Base-by-base conservation (phyloP, 2,888 invertebrate species). In the Drosophila picticornis region DNA sequence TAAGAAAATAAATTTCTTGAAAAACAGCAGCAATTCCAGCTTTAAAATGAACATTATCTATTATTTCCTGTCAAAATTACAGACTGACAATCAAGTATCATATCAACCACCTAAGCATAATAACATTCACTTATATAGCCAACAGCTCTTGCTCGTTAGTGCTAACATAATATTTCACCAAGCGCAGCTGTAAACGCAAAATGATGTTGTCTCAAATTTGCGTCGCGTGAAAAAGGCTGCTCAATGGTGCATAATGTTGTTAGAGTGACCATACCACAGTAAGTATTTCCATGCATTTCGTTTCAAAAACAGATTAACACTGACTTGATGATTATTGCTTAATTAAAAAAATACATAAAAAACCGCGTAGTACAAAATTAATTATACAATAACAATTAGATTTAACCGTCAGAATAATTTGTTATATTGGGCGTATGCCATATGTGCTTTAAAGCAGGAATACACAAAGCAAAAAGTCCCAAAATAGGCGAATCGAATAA, bases 251-350 rank as follows among this genome's bases (percentile, higher is more conserved):
- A 57, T 48, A 11, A 38, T n/a, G 27, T 2, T 4, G 4, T 27
- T 34, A 64, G 40, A 11, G 78, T 77, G 60, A 61, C 76, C 72
- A 58, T 72, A 31, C 0, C 1, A 13, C 0, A 0, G 1, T 2
- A 27, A 22, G 2, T 10, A 11, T 19, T 29, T 11, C 7, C n/a
- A 16, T 31, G 2, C 16, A 61, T 1, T 25, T 16, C 0, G 4
- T 11, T 31, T 36, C 3, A 40, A 19, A 36, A 11, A 25, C 5
- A 22, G 9, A 22, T 52, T 34, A 36, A 36, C 4, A 19, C n/a
- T n/a, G n/a, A n/a, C 11, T 0, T 11, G 6, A 27, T 19, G 11
- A 5, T 25, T 2, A 25, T 6, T 19, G 6, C 10, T 36, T 19
- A 25, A 10, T 25, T 25, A 46, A 9, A 3, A 5, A 34, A 25